A percentile compares a stretch with the other conserved stretches of the same genome.
These are phyloP conservation scores for Odontocolon sp. DNA, from an alignment of 2,888 invertebrate species.

Conservation along the genomic window DNA sequence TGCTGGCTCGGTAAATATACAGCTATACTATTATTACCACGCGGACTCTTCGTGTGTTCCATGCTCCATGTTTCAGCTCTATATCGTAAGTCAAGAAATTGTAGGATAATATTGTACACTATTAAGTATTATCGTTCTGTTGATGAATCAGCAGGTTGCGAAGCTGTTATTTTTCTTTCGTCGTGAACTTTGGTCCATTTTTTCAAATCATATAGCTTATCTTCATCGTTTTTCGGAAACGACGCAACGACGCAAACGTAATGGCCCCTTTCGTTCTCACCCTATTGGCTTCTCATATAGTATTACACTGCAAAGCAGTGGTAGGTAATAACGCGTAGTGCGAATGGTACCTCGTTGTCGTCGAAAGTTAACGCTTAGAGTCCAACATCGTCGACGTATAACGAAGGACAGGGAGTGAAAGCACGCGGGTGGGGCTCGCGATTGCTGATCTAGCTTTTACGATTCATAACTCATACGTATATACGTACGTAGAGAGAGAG, in stretches of 20 bases:
- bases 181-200: not conserved
- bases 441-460: constrained; percentile 77
- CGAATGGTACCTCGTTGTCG: constrained; percentile 42
- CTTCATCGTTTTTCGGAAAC: not conserved
- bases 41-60: not conserved
- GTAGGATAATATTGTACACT: constrained; percentile 6
- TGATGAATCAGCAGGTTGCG: not conserved
- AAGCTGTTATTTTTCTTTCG: not conserved
- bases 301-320: constrained; percentile 4
- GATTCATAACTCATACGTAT: constrained; percentile 77
- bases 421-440: constrained; percentile 49
- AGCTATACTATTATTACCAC: constrained; percentile 45
- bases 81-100: constrained; percentile 1
- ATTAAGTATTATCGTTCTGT: not conserved
- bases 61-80: constrained; percentile 10
- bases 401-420: constrained; percentile 33
- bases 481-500: constrained; percentile 10
- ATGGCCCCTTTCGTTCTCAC: constrained; percentile 9
- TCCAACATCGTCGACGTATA: constrained; percentile 41
- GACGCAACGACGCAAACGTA: constrained; percentile 27
- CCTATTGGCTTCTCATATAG: not conserved
- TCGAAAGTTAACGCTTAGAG: constrained; percentile 47
- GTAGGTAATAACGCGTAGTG: constrained; percentile 32
- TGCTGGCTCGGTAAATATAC: constrained; percentile 54
- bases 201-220: not conserved